A percentile compares a stretch with the other conserved stretches of the same genome.
Conservation (phyloP, 2,888 invertebrate species). For the Idaea dimidiata region DNA sequence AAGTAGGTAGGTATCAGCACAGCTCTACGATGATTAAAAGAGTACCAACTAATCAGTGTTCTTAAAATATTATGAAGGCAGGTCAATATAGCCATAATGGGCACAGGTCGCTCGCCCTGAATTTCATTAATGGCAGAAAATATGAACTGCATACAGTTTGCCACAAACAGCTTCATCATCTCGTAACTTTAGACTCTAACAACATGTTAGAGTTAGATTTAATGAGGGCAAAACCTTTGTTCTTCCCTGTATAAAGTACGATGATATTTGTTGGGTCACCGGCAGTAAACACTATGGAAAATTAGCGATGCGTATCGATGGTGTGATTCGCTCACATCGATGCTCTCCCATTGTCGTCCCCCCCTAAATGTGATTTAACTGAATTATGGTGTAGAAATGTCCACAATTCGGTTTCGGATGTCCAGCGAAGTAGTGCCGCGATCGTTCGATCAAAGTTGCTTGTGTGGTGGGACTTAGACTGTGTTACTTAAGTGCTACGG, state of each 20-base stretch:
- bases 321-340: conserved; percentile 79
- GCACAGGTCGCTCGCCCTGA: conserved; percentile 30
- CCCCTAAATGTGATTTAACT: conserved; percentile 77
- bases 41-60: not conserved
- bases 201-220: conserved; percentile 13
- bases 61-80: not conserved
- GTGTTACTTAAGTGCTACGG: conserved; percentile 54
- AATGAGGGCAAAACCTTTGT: conserved; percentile 11
- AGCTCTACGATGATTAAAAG: no score
- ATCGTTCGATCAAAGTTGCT: conserved; percentile 39
- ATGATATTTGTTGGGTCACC: conserved; percentile 62
- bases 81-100: conserved; percentile 11
- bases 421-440: conserved; percentile 52
- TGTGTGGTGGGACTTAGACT: conserved; percentile 47
- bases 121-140: conserved; percentile 20
- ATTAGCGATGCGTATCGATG: conserved; percentile 75
- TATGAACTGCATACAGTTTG: conserved; percentile 24
- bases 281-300: conserved; percentile 67
- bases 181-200: conserved; percentile 3
- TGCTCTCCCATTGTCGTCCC: conserved; percentile 77
- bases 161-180: conserved; percentile 9
- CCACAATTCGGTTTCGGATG: conserved; percentile 74
- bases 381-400: conserved; percentile 75
- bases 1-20: no score
- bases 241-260: conserved; percentile 50